Conservation (phyloP, 2,113 vertebrate species). For the Pithys albifrons region DNA sequence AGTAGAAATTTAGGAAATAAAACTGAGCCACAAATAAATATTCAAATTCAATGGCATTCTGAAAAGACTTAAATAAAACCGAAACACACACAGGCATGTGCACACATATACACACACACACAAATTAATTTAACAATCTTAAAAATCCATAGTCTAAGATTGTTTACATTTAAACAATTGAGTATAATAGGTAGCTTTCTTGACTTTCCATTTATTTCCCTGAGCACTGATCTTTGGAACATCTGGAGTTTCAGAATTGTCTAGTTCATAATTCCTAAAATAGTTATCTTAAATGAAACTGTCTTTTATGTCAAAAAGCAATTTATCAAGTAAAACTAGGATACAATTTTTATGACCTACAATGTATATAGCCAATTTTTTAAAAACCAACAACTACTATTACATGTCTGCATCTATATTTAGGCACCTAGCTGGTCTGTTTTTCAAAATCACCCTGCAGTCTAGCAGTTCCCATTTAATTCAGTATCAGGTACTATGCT, state of each 20-base stretch:
- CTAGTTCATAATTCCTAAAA: slow-evolving; percentile 32
- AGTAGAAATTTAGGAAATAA: not conserved
- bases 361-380: not conserved
- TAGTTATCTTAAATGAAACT: slow-evolving; percentile 32
- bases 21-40: slow-evolving; percentile 12
- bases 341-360: not conserved
- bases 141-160: slow-evolving; percentile 25
- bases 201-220: slow-evolving; percentile 46
- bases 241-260: slow-evolving; percentile 41
- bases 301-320: not conserved
- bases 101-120: not conserved
- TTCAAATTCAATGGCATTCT: not conserved
- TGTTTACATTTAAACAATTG: slow-evolving; percentile 22
- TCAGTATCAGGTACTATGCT: not conserved
- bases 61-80: slow-evolving; percentile 15
- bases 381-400: not conserved
- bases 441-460: not conserved
- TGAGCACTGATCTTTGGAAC: slow-evolving; percentile 68
- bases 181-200: slow-evolving; percentile 23
- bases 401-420: not conserved
- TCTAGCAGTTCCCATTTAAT: not conserved
- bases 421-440: slow-evolving; percentile 6
- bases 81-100: not conserved
- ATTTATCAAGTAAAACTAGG: slow-evolving; percentile 16
- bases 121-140: not conserved